Evolutionary conservation across 2,888 invertebrate species (phyloP).

Genomic region (Caenorhabditis drosophilae): DNA sequence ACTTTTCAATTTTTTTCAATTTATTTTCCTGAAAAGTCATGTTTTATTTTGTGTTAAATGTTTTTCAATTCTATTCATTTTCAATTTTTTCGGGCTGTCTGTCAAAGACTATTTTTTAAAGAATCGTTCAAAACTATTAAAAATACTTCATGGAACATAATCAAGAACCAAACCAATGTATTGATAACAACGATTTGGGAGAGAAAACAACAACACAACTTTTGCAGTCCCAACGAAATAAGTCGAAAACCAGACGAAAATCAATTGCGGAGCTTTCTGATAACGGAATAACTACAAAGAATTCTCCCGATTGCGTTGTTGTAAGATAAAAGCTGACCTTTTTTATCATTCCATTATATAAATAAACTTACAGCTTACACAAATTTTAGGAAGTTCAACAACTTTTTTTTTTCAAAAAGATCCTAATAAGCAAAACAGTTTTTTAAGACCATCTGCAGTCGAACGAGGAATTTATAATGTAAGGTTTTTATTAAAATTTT

Average conservation of each 20-base stretch:
- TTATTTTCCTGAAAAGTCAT: too few species aligned
- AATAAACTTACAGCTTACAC: slow-evolving; percentile 11
- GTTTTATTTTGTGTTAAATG: too few species aligned
- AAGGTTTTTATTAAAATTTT: not conserved
- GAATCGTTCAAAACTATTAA: too few species aligned
- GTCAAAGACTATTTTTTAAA: too few species aligned
- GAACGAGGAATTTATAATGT: slow-evolving; percentile 36
- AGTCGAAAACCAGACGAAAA: slow-evolving; percentile 12
- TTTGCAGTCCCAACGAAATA: not conserved
- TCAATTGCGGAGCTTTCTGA: slow-evolving; percentile 32
- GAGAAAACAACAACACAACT: not conserved
- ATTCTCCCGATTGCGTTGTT: slow-evolving; percentile 27
- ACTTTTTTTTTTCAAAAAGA: slow-evolving; percentile 37
- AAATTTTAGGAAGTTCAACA: slow-evolving; percentile 35
- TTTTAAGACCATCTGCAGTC: slow-evolving; percentile 22
- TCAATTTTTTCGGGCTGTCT: too few species aligned
- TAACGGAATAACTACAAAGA: slow-evolving; percentile 9
- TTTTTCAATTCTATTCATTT: too few species aligned
- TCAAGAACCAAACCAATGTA: too few species aligned
- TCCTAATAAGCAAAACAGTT: slow-evolving; percentile 16
- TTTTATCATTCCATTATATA: not conserved
- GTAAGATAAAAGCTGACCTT: slow-evolving; percentile 1
- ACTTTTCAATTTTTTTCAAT: too few species aligned
- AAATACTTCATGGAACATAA: too few species aligned
- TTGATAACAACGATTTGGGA: too few species aligned